A percentile compares a stretch with the other conserved stretches of the same genome.
Conservation (phyloP, 2,113 vertebrate genomes). For the Bagarius yarrelli region DNA sequence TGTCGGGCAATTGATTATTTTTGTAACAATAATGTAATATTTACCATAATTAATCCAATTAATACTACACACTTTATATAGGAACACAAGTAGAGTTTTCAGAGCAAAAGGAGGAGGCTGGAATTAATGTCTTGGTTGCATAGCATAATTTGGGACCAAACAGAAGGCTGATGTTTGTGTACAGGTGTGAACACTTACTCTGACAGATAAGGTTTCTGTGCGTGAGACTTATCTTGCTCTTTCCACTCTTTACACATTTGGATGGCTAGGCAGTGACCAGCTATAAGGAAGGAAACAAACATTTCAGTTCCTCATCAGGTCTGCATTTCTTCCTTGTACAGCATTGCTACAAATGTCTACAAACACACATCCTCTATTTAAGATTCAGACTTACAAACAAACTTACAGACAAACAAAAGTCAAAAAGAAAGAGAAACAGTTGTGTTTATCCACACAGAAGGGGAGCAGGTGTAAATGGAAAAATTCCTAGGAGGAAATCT, state of each 20-base stretch:
- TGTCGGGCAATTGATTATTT: conserved; percentile 13
- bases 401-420: background rate
- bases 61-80: background rate
- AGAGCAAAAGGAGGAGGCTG: background rate
- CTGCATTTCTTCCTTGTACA: background rate
- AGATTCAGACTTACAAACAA: background rate
- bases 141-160: background rate
- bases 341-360: background rate
- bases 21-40: conserved; percentile 15
- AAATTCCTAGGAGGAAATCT: background rate
- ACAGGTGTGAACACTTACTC: conserved; percentile 72
- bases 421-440: background rate
- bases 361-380: background rate
- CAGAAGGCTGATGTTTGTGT: background rate
- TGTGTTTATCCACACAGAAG: background rate
- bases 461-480: background rate
- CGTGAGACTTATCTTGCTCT: conserved; percentile 46
- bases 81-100: background rate
- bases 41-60: background rate
- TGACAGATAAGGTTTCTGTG: conserved; percentile 60
- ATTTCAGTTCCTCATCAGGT: background rate
- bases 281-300: conserved; percentile 65
- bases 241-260: conserved; percentile 58
- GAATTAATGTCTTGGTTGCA: background rate
- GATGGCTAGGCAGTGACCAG: conserved; percentile 70